Base-by-base conservation (phyloP, 1,140 invertebrate genomes). In the Diabrotica virgifera region DNA sequence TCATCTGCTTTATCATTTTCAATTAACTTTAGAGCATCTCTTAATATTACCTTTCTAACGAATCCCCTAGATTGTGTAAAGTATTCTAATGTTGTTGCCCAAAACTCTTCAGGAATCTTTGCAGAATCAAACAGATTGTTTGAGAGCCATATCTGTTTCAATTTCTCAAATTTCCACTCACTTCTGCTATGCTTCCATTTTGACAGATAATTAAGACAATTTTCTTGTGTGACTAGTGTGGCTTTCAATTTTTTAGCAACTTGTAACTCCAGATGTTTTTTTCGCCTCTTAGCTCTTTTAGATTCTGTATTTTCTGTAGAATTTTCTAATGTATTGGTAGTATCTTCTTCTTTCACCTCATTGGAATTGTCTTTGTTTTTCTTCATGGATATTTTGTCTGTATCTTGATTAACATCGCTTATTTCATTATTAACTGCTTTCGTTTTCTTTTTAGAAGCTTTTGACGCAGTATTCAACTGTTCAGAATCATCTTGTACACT, bases 151-250 rank as follows among this genome's bases (percentile, higher is more conserved):
- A 87, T 83, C 78, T 91, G 90, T 63, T 84, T 86, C 1, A 87
- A 71, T 76, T 91, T 92, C 74, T 88, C 88, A 76, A 91, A 92
- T 75, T 90, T 91, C 90, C 90, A 92, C 70, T 89, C 84, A 59
- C 79, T 79, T 62, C 80, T 81, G 58, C 85, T 80, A 72, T 89
- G 81, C 77, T 90, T 88, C 90, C 90, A 92, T 75, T 88, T 85
- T 6, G 81, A 81, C 6, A 87, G 71, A 72, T 87, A 87, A 67
- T 81, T 85, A 36, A 85, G 77, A 52, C 79, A 80, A 63, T 83
- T 72, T 40, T 76, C 59, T 62, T 77, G 76, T n/a, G 68, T 35
- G n/a, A 52, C 57, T 14, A 75, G 6, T 36, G 73, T 70, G 46
- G 24, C 9, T 69, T 76, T 71, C 24, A 70, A 14, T 67, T 74